phyloP scores from a whole-genome alignment of 2,797 vertebrate species.

The Liparis tanakae region DNA sequence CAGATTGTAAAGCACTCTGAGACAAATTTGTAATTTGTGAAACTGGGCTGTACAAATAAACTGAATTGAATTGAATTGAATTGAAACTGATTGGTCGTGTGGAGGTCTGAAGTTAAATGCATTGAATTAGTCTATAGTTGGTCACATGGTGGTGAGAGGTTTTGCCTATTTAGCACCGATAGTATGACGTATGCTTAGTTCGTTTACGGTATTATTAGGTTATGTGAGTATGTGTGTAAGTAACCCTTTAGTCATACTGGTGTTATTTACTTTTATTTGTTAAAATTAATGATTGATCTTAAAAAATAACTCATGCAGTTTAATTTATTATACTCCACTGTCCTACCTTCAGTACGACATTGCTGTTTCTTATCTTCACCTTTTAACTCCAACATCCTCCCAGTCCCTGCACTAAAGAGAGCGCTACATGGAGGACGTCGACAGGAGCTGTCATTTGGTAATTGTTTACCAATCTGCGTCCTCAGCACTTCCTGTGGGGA shows the following conservation, averaged over 20 bases:
- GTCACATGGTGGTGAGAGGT: neutral
- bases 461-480: neutral
- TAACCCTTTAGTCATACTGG: neutral
- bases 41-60: no score
- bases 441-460: neutral
- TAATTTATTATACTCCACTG: neutral
- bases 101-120: neutral
- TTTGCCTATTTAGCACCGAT: neutral
- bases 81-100: neutral
- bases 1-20: no score
- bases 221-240: neutral
- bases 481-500: conserved; percentile 3
- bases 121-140: neutral
- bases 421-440: no score
- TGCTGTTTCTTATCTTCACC: neutral
- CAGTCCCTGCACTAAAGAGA: neutral
- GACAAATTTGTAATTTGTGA: no score
- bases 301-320: neutral
- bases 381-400: neutral
- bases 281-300: neutral
- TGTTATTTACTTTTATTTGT: neutral
- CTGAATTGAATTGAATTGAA: no score
- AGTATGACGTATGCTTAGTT: neutral
- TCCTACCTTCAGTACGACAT: neutral
- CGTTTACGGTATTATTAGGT: no score